These are phyloP conservation scores for Zoanthus sansibaricus DNA, from an alignment of 92 coral and sea anemone species.

Conservation along the genomic window DNA sequence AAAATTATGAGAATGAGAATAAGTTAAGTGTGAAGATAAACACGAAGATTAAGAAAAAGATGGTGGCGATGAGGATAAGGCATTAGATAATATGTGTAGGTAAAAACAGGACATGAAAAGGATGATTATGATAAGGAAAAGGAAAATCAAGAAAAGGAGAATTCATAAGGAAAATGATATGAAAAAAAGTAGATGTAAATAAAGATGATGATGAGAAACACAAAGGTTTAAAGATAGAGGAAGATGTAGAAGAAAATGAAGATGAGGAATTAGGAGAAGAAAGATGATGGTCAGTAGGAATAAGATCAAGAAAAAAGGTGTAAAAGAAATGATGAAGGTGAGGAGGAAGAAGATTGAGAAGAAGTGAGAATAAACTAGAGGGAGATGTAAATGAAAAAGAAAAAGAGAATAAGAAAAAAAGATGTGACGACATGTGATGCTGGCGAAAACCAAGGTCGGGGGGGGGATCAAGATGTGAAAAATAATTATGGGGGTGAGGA, in stretches of 20 bases:
- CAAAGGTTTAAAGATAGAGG: not conserved
- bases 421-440: not conserved
- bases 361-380: not conserved
- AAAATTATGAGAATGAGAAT: not conserved
- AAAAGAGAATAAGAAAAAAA: not conserved
- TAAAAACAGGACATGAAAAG: not conserved
- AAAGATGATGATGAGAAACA: not conserved
- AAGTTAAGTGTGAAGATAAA: not conserved
- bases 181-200: no score
- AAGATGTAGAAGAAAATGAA: not conserved
- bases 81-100: not conserved
- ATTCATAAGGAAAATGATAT: not conserved
- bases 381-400: not conserved
- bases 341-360: not conserved
- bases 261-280: not conserved
- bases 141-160: not conserved
- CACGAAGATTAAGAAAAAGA: not conserved
- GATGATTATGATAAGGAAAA: not conserved
- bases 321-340: not conserved
- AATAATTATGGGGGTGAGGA: no score
- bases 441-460: not conserved
- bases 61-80: not conserved
- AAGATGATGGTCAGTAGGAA: not conserved
- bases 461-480: no score
- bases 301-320: not conserved